Evolutionary conservation across 2,888 invertebrate genomes (phyloP).

Genomic region (Spilosoma lubricipeda): DNA sequence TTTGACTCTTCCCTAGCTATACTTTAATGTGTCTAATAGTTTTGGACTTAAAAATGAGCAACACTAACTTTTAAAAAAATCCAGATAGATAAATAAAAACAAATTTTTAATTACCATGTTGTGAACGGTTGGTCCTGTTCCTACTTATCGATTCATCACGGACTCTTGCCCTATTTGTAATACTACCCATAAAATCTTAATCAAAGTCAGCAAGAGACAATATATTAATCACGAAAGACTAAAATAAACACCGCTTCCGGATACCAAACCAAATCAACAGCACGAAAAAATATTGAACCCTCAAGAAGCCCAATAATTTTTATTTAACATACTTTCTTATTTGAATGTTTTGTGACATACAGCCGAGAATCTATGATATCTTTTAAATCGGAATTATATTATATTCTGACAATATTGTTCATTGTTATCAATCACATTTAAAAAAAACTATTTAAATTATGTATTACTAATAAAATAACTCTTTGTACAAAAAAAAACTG

Average conservation of each 20-base stretch:
- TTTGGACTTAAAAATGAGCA: neutral
- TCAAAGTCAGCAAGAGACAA: slow-evolving; percentile 44
- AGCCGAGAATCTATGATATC: neutral
- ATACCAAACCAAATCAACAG: slow-evolving; percentile 58
- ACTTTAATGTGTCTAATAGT: neutral
- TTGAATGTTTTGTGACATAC: slow-evolving; percentile 44
- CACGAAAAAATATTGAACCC: slow-evolving; percentile 58
- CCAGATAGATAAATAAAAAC: neutral
- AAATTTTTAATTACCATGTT: slow-evolving; percentile 1
- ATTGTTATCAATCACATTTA: too few species aligned
- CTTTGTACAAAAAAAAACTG: too few species aligned
- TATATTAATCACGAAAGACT: slow-evolving; percentile 58
- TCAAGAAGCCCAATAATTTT: slow-evolving; percentile 63
- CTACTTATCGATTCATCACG: slow-evolving; percentile 32
- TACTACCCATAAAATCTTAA: slow-evolving; percentile 51
- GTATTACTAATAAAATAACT: too few species aligned
- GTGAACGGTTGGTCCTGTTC: neutral
- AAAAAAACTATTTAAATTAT: neutral
- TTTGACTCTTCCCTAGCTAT: neutral
- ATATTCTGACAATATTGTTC: neutral
- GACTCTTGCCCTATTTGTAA: slow-evolving; percentile 47
- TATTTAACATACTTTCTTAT: slow-evolving; percentile 56
- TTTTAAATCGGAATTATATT: neutral
- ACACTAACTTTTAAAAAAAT: neutral
- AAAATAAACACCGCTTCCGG: slow-evolving; percentile 62